Conservation (phyloP, 2,113 vertebrate genomes). For the Camelus dromedarius region DNA sequence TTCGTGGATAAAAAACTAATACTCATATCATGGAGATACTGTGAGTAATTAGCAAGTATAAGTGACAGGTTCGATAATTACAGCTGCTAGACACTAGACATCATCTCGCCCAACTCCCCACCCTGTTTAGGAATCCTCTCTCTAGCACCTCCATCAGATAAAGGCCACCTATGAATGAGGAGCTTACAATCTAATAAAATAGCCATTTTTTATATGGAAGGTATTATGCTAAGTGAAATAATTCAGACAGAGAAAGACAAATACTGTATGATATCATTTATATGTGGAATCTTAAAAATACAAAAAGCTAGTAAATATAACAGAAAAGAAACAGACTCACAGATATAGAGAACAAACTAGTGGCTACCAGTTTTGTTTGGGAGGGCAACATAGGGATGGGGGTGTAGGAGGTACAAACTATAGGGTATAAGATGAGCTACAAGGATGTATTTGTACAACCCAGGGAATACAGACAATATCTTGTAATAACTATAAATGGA, state of each 20-base stretch:
- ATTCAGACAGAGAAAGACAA: not conserved
- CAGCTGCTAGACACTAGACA: not conserved
- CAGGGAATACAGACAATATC: not conserved
- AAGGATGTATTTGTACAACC: not conserved
- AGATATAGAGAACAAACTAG: not conserved
- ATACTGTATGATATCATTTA: not conserved
- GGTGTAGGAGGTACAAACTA: not conserved
- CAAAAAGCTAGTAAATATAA: not conserved
- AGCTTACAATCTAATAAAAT: not conserved
- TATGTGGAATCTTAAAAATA: not conserved
- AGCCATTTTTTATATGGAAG: not conserved
- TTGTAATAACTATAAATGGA: not conserved
- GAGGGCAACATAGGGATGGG: not conserved
- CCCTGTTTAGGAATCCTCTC: not conserved
- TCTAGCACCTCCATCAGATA: not conserved
- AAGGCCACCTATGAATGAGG: not conserved
- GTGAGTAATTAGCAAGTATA: not conserved
- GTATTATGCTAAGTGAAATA: not conserved
- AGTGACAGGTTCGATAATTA: not conserved
- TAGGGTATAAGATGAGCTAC: no score
- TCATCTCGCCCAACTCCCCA: not conserved
- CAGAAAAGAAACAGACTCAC: not conserved
- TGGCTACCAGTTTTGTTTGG: not conserved
- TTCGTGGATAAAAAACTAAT: not conserved
- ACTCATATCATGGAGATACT: not conserved